Evolutionary conservation across 2,888 invertebrate genomes (phyloP), one percentile per base, ranked within the genome.

Genomic region (Colletes collaris): DNA sequence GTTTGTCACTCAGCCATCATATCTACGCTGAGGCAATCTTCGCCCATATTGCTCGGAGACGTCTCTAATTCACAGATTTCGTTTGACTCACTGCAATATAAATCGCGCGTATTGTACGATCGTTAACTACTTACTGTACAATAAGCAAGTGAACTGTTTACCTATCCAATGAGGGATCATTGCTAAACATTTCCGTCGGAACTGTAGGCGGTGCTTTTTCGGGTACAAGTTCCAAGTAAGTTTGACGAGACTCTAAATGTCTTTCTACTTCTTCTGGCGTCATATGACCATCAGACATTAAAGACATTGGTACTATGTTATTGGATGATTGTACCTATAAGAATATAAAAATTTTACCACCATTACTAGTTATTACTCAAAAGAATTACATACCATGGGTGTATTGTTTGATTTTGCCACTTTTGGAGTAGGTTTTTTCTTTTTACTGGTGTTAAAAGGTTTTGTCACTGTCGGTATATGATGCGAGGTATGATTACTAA

Each of bases 141-240:
- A 8, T 27, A 50, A 35, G 11, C 37, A 60, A 66, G 40, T 37
- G 19, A 55, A 66, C 19, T 56, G 65, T 63, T 88, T 93, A 96
- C 97, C 97, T 97, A 92, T 97, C 97, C 63, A 97, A 93, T 1
- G 98, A 97, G 68, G 97, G 97, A 89, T 98, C 98, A 93, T 98
- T 98, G 93, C 98, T 98, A 91, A 98, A 98, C 96, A 98, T 97
- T 93, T 98, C 98, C 55, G 96, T 97, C 4, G 98, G 98, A 44
- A 98, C 97, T 11, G 97, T 97, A 0, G 97, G 96, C 0, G 98
- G 97, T 46, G 98, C 97, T 86, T 97, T 95, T 92, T 98, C 98
- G 2, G 97, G 97, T 82, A 97, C 94, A 81, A 97, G 93, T 92
- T 97, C 97, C 93, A 97, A 93, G 91, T 97, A 96, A 37, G 96